A percentile compares a stretch with the other conserved stretches of the same genome.
Evolutionary conservation across 2,113 vertebrate species (phyloP).

Genomic region (Hymenochirus boettgeri): DNA sequence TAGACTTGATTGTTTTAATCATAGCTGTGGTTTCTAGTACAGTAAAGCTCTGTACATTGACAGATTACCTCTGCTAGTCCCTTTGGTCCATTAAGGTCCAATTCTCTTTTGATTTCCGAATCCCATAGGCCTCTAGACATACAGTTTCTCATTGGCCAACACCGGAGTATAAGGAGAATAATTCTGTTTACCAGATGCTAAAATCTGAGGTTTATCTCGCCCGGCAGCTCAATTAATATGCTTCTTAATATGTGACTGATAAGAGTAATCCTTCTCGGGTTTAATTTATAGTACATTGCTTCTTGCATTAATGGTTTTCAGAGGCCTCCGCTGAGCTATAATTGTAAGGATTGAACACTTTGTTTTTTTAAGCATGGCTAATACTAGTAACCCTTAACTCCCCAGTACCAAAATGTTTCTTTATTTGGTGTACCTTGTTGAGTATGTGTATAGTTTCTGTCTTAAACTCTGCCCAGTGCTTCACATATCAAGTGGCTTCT

Average conservation of each 20-base stretch:
- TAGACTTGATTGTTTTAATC: neutral
- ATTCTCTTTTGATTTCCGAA: constrained; percentile 2
- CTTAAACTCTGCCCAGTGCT: no score
- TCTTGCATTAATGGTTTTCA: neutral
- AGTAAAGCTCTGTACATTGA: neutral
- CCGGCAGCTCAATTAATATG: constrained; percentile 28
- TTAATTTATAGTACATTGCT: accelerated
- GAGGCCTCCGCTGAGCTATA: neutral
- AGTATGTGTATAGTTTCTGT: no score
- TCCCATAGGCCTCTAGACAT: neutral
- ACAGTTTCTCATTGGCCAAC: neutral
- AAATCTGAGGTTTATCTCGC: constrained; percentile 28
- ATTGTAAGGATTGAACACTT: neutral
- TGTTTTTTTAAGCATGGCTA: neutral
- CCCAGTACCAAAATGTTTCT: neutral
- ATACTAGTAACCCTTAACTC: constrained; percentile 1
- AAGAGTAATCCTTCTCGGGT: neutral
- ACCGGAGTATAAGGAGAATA: neutral
- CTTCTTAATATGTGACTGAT: constrained; percentile 36
- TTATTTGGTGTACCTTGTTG: no score
- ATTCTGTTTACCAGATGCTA: constrained; percentile 7
- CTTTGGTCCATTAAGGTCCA: neutral
- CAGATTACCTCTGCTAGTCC: neutral
- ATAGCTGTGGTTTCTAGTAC: neutral
- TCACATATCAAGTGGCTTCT: no score